These are phyloP conservation scores for Acanthoscelides obtectus DNA, from an alignment of 2,888 invertebrate species.

Conservation along the genomic window DNA sequence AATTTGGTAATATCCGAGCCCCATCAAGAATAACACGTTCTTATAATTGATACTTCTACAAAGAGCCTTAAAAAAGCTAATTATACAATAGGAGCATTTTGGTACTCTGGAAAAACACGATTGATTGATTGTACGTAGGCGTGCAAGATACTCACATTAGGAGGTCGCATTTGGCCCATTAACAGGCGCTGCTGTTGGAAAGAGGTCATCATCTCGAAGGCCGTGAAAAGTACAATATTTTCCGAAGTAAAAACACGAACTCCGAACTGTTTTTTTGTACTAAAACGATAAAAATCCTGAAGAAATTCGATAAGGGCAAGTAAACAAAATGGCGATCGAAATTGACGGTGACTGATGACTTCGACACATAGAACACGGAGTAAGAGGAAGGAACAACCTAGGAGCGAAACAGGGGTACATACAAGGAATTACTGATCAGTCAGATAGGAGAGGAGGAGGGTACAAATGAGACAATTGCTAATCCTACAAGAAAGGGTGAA, in stretches of 20 bases:
- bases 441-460: no score
- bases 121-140: not conserved
- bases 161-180: conserved; percentile 16
- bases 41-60: no score
- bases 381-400: no score
- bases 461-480: no score
- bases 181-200: conserved; percentile 40
- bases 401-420: no score
- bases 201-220: conserved; percentile 41
- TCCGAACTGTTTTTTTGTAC: not conserved
- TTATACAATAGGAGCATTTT: no score
- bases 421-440: no score
- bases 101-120: no score
- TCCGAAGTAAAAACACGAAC: not conserved
- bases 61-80: no score
- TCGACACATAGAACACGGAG: not conserved
- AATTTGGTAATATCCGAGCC: no score
- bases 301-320: not conserved
- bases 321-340: not conserved
- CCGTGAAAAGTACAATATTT: not conserved
- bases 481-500: no score
- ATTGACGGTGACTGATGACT: not conserved
- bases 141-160: conserved; percentile 14
- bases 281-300: not conserved
- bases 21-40: no score